These are phyloP conservation scores for Elephantulus edwardii DNA, from an alignment of 2,113 vertebrate species.

Conservation along the genomic window DNA sequence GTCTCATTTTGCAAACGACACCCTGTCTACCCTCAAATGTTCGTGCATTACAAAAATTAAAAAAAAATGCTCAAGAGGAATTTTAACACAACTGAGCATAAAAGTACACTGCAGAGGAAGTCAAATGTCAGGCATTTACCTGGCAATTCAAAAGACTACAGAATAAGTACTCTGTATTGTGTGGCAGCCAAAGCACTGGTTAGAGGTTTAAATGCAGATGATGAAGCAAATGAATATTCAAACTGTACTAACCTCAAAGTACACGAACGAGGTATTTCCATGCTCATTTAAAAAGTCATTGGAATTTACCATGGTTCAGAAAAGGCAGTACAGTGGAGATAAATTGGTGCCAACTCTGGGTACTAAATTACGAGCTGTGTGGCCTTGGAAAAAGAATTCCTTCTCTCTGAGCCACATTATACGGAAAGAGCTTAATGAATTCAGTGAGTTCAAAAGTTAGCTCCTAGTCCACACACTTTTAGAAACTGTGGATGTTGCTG, in stretches of 20 bases:
- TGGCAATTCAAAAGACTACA: conserved; percentile 46
- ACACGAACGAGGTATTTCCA: too few species aligned
- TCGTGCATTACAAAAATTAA: conserved; percentile 21
- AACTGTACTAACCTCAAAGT: background rate
- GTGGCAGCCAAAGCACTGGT: conserved; percentile 15
- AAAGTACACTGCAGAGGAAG: conserved; percentile 42
- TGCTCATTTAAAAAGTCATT: background rate
- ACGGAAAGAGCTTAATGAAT: background rate
- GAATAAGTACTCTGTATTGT: conserved; percentile 34
- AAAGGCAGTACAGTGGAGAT: background rate
- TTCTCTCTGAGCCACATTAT: background rate
- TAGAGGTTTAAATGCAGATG: conserved; percentile 44
- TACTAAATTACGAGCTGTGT: background rate
- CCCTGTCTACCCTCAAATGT: conserved; percentile 13
- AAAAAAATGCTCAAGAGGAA: background rate
- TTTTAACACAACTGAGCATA: conserved; percentile 65
- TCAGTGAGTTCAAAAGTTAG: background rate
- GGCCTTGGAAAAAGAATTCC: background rate
- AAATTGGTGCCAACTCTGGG: background rate
- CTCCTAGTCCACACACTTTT: background rate
- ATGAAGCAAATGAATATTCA: conserved; percentile 41
- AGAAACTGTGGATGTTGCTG: background rate
- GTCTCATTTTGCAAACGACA: background rate
- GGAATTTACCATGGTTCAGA: background rate
- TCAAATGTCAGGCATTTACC: conserved; percentile 44